These are phyloP conservation scores for Therioaphis trifolii DNA, from an alignment of 2,888 invertebrate genomes.

Conservation along the genomic window DNA sequence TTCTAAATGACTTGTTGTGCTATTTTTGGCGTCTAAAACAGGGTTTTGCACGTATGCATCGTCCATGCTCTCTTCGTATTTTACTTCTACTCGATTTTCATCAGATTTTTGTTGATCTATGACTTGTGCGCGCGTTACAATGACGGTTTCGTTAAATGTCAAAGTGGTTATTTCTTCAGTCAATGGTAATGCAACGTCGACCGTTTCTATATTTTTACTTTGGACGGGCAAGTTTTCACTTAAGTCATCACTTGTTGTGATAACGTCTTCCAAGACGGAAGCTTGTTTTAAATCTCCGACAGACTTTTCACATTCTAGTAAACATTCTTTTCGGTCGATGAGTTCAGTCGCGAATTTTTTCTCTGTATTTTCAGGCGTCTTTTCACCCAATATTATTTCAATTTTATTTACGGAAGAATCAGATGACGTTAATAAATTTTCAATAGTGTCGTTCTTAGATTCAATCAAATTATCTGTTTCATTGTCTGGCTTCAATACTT, in stretches of 20 bases:
- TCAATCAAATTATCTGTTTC: neutral
- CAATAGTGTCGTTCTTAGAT: neutral
- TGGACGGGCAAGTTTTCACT: neutral
- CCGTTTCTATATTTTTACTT: neutral
- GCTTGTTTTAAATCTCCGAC: neutral
- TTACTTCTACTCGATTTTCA: constrained; percentile 52
- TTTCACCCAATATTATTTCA: neutral
- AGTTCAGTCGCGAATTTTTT: too few species aligned
- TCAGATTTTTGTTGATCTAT: neutral
- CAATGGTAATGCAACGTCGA: neutral
- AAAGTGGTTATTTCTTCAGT: neutral
- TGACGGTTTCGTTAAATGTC: neutral
- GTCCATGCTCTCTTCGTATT: constrained; percentile 64
- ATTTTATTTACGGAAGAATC: neutral
- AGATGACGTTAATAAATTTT: neutral
- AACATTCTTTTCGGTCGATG: constrained; percentile 13
- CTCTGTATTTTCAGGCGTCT: constrained; percentile 4
- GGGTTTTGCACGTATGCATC: constrained; percentile 30
- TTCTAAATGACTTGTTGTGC: constrained; percentile 55
- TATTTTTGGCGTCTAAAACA: constrained; percentile 57
- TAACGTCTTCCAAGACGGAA: neutral
- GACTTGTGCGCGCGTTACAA: neutral
- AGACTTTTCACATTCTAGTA: neutral
- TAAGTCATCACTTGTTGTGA: neutral
- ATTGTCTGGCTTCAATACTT: neutral